Percentiles rank a stretch among this genome's conserved stretches.
phyloP scores from a whole-genome alignment of 2,888 invertebrate genomes.

The Drosophila melanosoma region DNA sequence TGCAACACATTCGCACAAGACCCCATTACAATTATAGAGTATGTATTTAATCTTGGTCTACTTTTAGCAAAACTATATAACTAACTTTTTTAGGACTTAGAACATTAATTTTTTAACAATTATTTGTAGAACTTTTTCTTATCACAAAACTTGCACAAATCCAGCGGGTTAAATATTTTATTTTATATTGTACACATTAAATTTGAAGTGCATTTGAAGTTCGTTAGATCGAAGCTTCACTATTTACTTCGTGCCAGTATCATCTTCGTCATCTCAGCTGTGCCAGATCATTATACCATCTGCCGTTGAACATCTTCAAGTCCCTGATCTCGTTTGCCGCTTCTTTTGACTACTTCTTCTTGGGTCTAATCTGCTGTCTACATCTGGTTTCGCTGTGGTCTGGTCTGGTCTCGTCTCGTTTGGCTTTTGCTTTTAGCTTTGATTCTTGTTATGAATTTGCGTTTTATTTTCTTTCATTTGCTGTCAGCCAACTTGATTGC shows the following conservation, averaged over 20 bases:
- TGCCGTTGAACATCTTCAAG: conserved; percentile 48
- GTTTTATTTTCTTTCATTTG: conserved; percentile 37
- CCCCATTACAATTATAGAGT: not conserved
- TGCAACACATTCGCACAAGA: not conserved
- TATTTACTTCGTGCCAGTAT: conserved; percentile 7
- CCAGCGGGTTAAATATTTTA: not conserved
- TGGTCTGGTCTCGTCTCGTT: not conserved
- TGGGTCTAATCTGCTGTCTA: conserved; percentile 40
- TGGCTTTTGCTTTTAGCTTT: conserved; percentile 14
- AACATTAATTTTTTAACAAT: not conserved
- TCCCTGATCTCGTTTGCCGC: conserved; percentile 71
- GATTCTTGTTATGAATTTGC: conserved; percentile 27
- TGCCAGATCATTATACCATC: conserved; percentile 42
- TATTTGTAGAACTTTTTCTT: not conserved
- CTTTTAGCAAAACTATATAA: not conserved
- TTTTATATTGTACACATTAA: not conserved
- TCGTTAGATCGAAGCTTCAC: not conserved
- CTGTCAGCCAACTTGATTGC: conserved; percentile 42
- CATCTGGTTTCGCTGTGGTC: conserved; percentile 32
- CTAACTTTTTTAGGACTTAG: not conserved
- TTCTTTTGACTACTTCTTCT: conserved; percentile 18
- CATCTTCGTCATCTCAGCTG: conserved; percentile 5
- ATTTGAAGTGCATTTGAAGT: not conserved
- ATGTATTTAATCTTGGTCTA: not conserved
- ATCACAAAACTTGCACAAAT: not conserved